Evolutionary conservation across 2,888 invertebrate species (phyloP), one percentile per base, ranked within the genome.

Genomic region (Tridacna crocea): DNA sequence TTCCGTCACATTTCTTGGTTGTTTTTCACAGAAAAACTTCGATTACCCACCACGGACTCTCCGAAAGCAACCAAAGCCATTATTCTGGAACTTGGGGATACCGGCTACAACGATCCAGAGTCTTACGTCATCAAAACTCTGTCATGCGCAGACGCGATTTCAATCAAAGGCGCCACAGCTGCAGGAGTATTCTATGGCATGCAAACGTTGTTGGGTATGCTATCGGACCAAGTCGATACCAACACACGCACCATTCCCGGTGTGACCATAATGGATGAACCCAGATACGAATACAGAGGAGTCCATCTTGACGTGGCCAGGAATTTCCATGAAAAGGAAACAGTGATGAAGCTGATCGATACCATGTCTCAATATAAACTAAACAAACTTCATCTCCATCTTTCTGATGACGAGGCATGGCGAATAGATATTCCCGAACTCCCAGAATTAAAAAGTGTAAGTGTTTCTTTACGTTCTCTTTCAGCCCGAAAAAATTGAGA

Each of bases 361-460:
- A 88, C 85, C 13, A 92, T 93, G 92, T 89, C 90, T 0, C 87
- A 88, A 87, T 93, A 93, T 80, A 93, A 93, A 81, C 72, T 93
- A 78, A 93, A 93, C 82, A 89, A 88, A 68, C 85, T 93, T 0
- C 92, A 93, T 72, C 82, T 93, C 10, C 93, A 93, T 77, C 83
- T 93, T 26, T 84, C 91, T 4, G 93, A 93, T 77, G 93, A 93
- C 77, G 92, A 93, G 75, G 93, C 90, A 13, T 93, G 93, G 93
- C 84, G 93, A 72, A 80, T 93, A 3, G 90, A 93, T 68, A 91
- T 93, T 0, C 91, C 91, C 0, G 90, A 84, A 0, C 82, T 93
- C 11, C 88, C 89, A 10, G 93, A 93, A 79, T 82, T 93, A 6
- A 92, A 91, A 10, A 65, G 88, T 82, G 92, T 92, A 82, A 66